Percentiles rank a stretch among this genome's conserved stretches.
Evolutionary conservation across 2,888 invertebrate species (phyloP).

Genomic region (Kryphioiulus occultus): DNA sequence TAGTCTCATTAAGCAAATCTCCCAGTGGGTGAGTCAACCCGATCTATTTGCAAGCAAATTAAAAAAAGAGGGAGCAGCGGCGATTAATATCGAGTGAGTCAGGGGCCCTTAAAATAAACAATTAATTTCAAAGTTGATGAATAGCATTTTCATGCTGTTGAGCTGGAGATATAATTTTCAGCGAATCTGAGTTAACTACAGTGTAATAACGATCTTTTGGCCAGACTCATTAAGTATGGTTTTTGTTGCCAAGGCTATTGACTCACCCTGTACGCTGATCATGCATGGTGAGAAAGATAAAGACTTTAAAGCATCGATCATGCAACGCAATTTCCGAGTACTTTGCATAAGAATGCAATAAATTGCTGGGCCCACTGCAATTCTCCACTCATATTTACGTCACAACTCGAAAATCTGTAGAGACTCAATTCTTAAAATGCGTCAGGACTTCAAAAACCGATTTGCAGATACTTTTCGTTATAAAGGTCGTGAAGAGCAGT

Average conservation of each 20-base stretch:
- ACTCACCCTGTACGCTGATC: neutral
- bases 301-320: neutral
- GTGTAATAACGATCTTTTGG: too few relatives aligned
- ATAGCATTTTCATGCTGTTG: too few relatives aligned
- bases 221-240: neutral
- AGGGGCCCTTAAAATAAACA: too few relatives aligned
- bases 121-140: too few relatives aligned
- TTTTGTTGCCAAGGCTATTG: neutral
- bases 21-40: too few relatives aligned
- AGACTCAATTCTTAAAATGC: neutral
- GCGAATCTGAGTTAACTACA: too few relatives aligned
- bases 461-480: neutral
- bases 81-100: too few relatives aligned
- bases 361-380: neutral
- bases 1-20: too few relatives aligned
- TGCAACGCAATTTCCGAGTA: constrained; percentile 7
- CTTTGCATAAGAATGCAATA: constrained; percentile 35
- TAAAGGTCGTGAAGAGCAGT: neutral
- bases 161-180: too few relatives aligned
- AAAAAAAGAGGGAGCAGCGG: too few relatives aligned
- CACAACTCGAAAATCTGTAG: neutral
- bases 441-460: neutral
- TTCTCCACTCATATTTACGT: neutral
- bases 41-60: too few relatives aligned
- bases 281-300: neutral